Evolutionary conservation across 1,140 invertebrate genomes (phyloP).

Genomic region (Drosophila funebris): DNA sequence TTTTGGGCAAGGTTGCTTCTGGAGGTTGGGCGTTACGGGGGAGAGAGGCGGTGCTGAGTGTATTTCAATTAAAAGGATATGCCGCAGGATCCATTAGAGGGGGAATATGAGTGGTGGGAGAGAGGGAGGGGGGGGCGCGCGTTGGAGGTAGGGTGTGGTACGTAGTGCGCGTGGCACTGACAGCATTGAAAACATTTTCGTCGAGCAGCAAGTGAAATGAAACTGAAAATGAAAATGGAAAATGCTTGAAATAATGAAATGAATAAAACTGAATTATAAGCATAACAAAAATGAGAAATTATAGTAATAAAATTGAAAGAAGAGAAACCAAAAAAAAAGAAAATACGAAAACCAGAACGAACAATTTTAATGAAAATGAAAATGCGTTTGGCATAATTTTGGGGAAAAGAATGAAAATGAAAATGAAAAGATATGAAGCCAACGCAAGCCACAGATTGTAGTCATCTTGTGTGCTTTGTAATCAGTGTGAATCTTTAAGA

Average conservation of each 20-base stretch:
- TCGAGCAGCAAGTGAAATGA: slow-evolving; percentile 31
- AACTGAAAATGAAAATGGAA: slow-evolving; percentile 48
- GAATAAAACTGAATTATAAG: slow-evolving; percentile 45
- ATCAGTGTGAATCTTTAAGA: slow-evolving; percentile 3
- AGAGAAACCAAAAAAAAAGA: slow-evolving; percentile 4
- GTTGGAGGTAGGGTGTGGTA: background rate
- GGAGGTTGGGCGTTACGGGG: background rate
- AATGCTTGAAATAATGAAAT: slow-evolving; percentile 50
- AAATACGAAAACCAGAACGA: background rate
- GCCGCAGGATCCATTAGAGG: slow-evolving; percentile 52
- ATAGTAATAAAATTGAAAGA: slow-evolving; percentile 24
- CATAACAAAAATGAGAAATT: slow-evolving; percentile 34
- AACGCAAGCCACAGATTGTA: slow-evolving; percentile 26
- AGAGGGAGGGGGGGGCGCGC: background rate
- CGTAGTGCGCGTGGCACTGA: slow-evolving; percentile 55
- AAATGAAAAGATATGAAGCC: slow-evolving; percentile 4
- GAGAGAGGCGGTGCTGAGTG: slow-evolving; percentile 27
- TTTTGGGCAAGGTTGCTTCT: background rate
- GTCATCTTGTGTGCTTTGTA: background rate
- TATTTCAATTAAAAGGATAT: slow-evolving; percentile 80
- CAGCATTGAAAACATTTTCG: slow-evolving; percentile 51
- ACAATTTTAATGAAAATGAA: slow-evolving; percentile 23
- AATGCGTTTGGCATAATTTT: slow-evolving; percentile 25
- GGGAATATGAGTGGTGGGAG: background rate
- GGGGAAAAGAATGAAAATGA: background rate